Evolutionary conservation across 1,140 invertebrate species (phyloP), one percentile per base, ranked within the genome.

Genomic region (Radopholus similis): DNA sequence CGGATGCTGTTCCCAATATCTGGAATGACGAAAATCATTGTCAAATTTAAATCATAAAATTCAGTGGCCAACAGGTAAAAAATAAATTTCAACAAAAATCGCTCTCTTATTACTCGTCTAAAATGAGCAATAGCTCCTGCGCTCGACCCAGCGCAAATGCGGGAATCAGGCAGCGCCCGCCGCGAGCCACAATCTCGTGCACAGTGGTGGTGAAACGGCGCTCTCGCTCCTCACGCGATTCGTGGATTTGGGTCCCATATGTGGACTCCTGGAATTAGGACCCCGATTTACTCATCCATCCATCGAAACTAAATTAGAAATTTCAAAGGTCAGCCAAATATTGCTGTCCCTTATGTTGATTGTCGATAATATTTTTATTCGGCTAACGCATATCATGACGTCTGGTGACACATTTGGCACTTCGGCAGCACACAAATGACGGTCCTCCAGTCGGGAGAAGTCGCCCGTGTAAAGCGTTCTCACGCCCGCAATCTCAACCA

Each of bases 401-500:
- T 99, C 95, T 0, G 95, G 95, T 77, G 90, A 89, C 34, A 96
- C 89, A 49, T 89, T 91, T 0, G 96, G 96, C 75, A 99, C 93
- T 86, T 99, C 96, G 0, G 96, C 96, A 1, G 93, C 92, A 92
- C 97, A 97, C 71, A 99, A 88, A 88, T 99, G 96, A 32, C 96
- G 86, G 85, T 99, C 95, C 86, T 99, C 96, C 85, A 97, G 93
- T 35, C 95, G 85, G 21, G 94, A 97, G 83, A 98, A 99, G 81
- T 99, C 96, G 0, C 96, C 96, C 0, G 96, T 98, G 80, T 98
- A 98, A 1, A 98, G 84, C 60, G 96, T 88, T 87, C 93, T 93
- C 15, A 95, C 91, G 30, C 93, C 95, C 57, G 95, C 95, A 70
- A 99, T 98, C 87, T 99, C 95, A 64, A 99, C 94, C 93, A 98